Evolutionary conservation across 2,797 vertebrate genomes (phyloP).

Genomic region (Molossus alvarezi): DNA sequence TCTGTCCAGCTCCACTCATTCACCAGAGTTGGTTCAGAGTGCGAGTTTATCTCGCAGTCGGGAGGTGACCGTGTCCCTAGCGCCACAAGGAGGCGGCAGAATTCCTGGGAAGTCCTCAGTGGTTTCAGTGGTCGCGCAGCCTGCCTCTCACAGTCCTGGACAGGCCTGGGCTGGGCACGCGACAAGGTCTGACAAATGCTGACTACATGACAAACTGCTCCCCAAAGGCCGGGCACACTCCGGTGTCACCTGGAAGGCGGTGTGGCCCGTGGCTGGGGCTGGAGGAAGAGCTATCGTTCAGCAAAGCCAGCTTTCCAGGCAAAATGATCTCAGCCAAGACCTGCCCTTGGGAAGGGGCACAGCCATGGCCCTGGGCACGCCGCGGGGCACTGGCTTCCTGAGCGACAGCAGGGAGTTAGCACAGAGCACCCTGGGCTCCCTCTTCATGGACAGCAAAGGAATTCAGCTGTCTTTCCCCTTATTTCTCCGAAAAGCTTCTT

Average conservation of each 20-base stretch:
- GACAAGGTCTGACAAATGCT: not conserved
- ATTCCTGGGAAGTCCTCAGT: not conserved
- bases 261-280: not conserved
- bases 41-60: not conserved
- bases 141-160: not conserved
- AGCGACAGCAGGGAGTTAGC: not conserved
- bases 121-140: not conserved
- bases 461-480: not conserved
- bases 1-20: not conserved
- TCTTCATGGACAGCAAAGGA: slow-evolving; percentile 26
- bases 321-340: not conserved
- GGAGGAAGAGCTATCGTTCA: not conserved
- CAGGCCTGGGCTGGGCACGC: not conserved
- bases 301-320: not conserved
- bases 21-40: not conserved
- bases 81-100: not conserved
- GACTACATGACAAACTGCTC: not conserved
- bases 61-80: not conserved
- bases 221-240: not conserved
- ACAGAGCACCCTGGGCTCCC: not conserved
- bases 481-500: slow-evolving; percentile 37
- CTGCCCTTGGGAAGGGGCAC: not conserved
- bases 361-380: not conserved
- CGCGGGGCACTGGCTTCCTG: no score
- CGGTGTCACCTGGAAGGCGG: not conserved